Base-by-base conservation (phyloP, 2,113 vertebrate genomes). In the Pyxicephalus adspersus region DNA sequence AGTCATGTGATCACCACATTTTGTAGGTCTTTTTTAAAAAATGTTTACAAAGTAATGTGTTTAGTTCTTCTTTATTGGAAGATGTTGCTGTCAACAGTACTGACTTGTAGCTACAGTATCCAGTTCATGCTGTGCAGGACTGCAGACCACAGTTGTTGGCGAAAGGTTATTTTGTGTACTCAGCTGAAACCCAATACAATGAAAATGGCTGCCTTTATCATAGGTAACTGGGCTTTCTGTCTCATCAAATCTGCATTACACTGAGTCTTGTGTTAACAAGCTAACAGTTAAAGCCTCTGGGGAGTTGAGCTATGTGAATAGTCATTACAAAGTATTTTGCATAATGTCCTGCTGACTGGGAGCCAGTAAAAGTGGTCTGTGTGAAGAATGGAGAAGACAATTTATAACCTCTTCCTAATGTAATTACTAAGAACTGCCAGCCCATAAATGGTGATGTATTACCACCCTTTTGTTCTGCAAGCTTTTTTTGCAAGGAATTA, bases 201-300 rank as follows among this genome's bases (percentile, higher is more conserved):
- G 23, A 17, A 45, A 58, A 84, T 83, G 87, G 90, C 61, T 38
- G 23, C 50, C 75, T 77, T 3, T 54, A 2, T 66, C 45, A n/a
- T 91, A 87, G 86, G 63, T 86, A 23, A 34, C 71, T 38, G 54
- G 28, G 54, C 87, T 94, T 94, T 72, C 34, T 34, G 94, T 91
- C 95, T 88, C 87, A 89, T 89, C 87, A 84, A 78, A 95, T 94
- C 92, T 95, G 85, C 93, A 94, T 95, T 89, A 89, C 91, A 91
- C 90, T 91, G 87, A 90, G 86, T 82, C 5, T 76, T 76, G 78
- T 70, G 81, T 94, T 94, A 94, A 94, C 90, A 92, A 93, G 91
- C 87, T 86, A 83, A 89, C 86, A 85, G 83, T 92, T 90, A 92
- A 92, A 93, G 88, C 90, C 86, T 86, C 93, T 90, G 87, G 81